Base-by-base conservation (phyloP, 2,888 invertebrate genomes). In the Didymodactylos carnosus region DNA sequence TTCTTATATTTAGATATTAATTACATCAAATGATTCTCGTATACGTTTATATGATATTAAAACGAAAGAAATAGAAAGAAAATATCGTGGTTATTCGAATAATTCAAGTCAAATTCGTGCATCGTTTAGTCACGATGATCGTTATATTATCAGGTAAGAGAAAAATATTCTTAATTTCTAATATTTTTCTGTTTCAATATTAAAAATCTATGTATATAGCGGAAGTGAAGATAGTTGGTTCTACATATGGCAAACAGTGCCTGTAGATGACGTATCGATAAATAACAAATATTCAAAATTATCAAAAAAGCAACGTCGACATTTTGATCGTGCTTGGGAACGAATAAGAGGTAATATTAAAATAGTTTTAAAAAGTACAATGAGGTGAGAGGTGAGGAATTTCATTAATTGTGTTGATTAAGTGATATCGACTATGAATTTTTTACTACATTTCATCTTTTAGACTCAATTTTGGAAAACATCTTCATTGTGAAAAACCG, bases 161-260 rank as follows among this genome's bases (percentile, higher is more conserved):
- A 25, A 41, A 10, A 41, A 41, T 10, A 23, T 53, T 29, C 27
- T 14, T 29, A 16, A 53, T 7, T 19, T 53, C 29, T 29, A 27
- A 3, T 35, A 1, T 35, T 7, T 62, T 19, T 62, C 4, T 62
- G 16, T 35, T 2, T 10, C 8, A n/a, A n/a, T n/a, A n/a, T n/a
- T n/a, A n/a, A n/a, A n/a, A n/a, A n/a, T n/a, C n/a, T n/a, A n/a
- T n/a, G n/a, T n/a, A 19, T 62, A 35, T 0, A 92, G 94, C 81
- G 98, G 97, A 0, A 94, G 94, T 0, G 95, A 97, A 81, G 95
- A 98, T 84, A 91, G 92, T 80, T 94, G 92, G 83, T 91, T 97
- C 78, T 98, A 95, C 81, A 90, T 97, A 73, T 98, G 98, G 98
- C 92, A 92, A 84, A 95, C 74, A 4, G 69, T 71, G 8, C 62